These are phyloP conservation scores for Megalopta genalis DNA, from an alignment of 1,140 invertebrate species.

Conservation along the genomic window DNA sequence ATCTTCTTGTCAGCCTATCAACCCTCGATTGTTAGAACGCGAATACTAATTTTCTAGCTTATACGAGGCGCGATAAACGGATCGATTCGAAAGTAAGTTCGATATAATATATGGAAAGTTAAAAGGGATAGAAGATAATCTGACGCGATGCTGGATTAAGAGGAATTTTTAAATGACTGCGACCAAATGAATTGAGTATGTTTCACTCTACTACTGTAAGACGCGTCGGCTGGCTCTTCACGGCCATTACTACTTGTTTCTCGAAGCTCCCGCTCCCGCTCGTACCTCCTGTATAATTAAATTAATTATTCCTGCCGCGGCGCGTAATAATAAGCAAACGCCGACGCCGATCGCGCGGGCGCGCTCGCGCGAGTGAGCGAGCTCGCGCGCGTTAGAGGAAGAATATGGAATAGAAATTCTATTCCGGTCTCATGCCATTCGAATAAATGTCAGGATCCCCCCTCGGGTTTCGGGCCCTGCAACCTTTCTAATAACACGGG, in stretches of 20 bases:
- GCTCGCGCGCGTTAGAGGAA: neutral
- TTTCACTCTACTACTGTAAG: neutral
- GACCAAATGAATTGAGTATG: no score
- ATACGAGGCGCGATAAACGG: no score
- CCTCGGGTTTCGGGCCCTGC: constrained; percentile 27
- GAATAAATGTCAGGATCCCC: constrained; percentile 54
- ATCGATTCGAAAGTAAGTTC: no score
- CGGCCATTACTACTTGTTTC: constrained; percentile 30
- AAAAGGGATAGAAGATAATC: no score
- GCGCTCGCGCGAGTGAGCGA: neutral
- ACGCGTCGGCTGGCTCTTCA: constrained; percentile 25
- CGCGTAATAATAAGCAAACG: neutral
- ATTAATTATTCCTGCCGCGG: constrained; percentile 7
- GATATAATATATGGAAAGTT: no score
- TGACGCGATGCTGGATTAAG: no score
- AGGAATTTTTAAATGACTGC: no score
- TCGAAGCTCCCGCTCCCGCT: neutral
- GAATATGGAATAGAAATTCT: neutral
- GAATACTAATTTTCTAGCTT: no score
- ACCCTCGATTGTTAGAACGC: no score
- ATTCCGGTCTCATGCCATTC: neutral
- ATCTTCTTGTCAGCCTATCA: no score
- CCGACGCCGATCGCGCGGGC: neutral
- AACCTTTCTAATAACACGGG: constrained; percentile 64
- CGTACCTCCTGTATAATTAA: constrained; percentile 3